These are phyloP conservation scores for Piaya cayana DNA, from an alignment of 2,113 vertebrate species.

Conservation along the genomic window DNA sequence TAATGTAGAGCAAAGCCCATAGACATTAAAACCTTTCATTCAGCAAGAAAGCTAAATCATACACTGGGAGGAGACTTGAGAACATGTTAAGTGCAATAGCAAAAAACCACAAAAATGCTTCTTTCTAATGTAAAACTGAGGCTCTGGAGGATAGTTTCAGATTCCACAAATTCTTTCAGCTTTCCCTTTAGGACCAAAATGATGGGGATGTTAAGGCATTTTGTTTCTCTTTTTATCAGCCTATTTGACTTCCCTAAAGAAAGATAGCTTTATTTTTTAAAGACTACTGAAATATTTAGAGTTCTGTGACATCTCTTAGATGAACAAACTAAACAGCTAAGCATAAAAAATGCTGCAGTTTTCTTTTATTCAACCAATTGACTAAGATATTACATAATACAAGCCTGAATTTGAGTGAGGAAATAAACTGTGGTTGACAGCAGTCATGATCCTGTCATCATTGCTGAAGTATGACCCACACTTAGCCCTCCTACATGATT, in stretches of 20 bases:
- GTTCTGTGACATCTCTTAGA: neutral
- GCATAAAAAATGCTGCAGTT: neutral
- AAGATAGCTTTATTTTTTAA: neutral
- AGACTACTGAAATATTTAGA: conserved; percentile 12
- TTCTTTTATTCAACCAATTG: neutral
- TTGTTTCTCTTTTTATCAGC: neutral
- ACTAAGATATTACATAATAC: neutral
- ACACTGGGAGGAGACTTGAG: neutral
- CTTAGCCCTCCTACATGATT: neutral
- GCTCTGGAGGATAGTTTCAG: conserved; percentile 19
- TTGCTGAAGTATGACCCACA: neutral
- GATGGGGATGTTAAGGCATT: neutral
- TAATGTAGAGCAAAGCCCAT: neutral
- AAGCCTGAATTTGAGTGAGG: neutral
- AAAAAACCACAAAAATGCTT: neutral
- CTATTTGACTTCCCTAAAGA: neutral
- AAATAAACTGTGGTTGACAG: neutral
- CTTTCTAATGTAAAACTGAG: conserved; percentile 14
- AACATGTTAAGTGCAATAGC: conserved; percentile 1
- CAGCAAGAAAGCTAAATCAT: neutral
- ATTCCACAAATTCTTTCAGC: conserved; percentile 1
- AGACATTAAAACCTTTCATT: neutral
- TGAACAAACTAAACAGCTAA: neutral
- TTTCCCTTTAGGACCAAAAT: neutral
- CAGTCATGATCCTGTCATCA: neutral